Conservation (phyloP, 2,888 invertebrate genomes). For the Cheilosia soror region DNA sequence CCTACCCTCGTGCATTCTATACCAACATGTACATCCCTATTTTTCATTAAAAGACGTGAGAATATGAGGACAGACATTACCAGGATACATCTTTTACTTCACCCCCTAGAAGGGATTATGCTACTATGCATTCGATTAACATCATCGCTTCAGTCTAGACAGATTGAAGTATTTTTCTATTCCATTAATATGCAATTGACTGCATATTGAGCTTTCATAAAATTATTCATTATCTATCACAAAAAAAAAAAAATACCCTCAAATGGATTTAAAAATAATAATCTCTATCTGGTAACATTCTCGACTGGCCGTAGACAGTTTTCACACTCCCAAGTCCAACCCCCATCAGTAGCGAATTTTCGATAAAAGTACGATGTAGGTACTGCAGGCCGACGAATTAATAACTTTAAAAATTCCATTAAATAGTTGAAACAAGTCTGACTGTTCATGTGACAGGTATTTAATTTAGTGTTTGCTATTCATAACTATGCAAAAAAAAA, state of each 20-base stretch:
- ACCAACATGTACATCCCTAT: neutral
- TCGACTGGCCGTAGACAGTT: conserved; percentile 9
- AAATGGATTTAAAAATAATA: neutral
- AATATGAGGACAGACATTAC: neutral
- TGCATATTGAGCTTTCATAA: too few species aligned
- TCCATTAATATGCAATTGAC: too few species aligned
- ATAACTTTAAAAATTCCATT: conserved; percentile 9
- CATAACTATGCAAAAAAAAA: neutral
- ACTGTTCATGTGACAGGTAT: conserved; percentile 48
- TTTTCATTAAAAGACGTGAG: neutral
- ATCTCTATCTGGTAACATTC: conserved; percentile 3
- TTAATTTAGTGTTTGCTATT: conserved; percentile 6
- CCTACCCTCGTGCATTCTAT: too few species aligned
- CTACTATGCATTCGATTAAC: too few species aligned
- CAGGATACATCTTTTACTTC: neutral
- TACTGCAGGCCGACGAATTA: conserved; percentile 24
- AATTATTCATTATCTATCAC: too few species aligned
- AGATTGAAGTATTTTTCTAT: neutral
- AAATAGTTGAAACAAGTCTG: neutral
- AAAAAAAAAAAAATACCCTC: too few species aligned
- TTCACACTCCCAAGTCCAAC: neutral
- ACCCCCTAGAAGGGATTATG: too few species aligned
- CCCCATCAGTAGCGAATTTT: conserved; percentile 3
- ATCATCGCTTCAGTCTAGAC: neutral
- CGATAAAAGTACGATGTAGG: conserved; percentile 16